Percentiles rank a stretch among this genome's conserved stretches.
These are phyloP conservation scores for Acipenser oxyrinchus DNA, from an alignment of 2,797 vertebrate species.

Conservation along the genomic window DNA sequence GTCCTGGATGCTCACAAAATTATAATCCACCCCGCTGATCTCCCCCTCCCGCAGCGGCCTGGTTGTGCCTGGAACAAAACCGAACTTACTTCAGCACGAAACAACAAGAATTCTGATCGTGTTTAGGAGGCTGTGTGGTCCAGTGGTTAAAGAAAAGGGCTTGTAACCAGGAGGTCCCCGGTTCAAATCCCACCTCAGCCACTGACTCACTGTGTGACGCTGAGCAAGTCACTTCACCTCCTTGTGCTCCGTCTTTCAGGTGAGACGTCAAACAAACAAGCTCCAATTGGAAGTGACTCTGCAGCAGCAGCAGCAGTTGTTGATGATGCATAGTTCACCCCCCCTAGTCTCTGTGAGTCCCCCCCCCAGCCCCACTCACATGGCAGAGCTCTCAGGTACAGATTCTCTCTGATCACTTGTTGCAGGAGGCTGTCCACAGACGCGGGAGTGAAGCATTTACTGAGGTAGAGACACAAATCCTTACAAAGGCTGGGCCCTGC, in stretches of 20 bases:
- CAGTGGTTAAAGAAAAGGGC: too few species aligned
- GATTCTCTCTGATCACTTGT: constrained; percentile 68
- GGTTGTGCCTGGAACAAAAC: constrained; percentile 28
- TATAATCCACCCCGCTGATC: constrained; percentile 47
- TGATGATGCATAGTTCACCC: too few species aligned
- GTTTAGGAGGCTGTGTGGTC: too few species aligned
- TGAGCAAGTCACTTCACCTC: too few species aligned
- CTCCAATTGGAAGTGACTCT: too few species aligned
- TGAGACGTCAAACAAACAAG: too few species aligned
- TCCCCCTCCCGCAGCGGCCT: constrained; percentile 42
- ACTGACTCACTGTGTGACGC: too few species aligned
- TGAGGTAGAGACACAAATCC: constrained; percentile 64
- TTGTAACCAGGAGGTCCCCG: too few species aligned
- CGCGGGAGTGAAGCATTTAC: constrained; percentile 64
- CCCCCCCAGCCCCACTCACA: constrained; percentile 46
- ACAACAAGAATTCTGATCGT: background rate
- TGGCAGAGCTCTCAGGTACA: constrained; percentile 64
- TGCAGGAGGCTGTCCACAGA: constrained; percentile 67
- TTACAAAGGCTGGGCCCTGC: constrained; percentile 62
- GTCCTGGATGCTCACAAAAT: constrained; percentile 46
- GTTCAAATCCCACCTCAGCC: too few species aligned
- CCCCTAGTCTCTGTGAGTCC: too few species aligned
- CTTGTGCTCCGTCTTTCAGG: too few species aligned
- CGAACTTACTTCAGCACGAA: background rate
- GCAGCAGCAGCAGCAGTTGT: too few species aligned